Conservation (phyloP, 2,797 vertebrate species). For the Lates japonicus region DNA sequence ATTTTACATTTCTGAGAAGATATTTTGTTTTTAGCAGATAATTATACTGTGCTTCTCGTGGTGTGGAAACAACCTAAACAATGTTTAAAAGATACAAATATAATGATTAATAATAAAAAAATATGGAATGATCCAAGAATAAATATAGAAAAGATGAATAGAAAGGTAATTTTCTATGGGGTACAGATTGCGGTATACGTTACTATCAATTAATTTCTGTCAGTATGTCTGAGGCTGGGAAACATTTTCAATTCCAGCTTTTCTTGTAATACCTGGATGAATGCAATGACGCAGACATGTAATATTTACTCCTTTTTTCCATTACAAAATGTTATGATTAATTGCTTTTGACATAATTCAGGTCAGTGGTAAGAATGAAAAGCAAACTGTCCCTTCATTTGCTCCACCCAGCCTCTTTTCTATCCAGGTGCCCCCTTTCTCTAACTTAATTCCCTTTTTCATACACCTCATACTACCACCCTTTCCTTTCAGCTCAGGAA, state of each 20-base stretch:
- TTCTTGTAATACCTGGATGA: neutral
- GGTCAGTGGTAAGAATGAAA: neutral
- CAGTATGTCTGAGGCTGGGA: neutral
- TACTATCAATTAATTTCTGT: conserved; percentile 17
- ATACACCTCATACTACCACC: neutral
- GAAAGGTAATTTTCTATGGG: conserved; percentile 1
- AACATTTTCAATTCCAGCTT: neutral
- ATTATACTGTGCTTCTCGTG: conserved; percentile 14
- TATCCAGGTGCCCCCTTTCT: neutral
- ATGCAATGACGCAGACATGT: neutral
- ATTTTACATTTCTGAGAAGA: conserved; percentile 40
- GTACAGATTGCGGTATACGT: neutral
- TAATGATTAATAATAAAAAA: neutral
- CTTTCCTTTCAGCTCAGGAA: too few species aligned
- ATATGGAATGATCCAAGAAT: conserved; percentile 7
- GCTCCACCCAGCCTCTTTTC: neutral
- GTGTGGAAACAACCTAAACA: conserved; percentile 23
- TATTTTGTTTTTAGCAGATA: conserved; percentile 14
- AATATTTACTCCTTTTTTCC: neutral
- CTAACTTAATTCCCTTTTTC: neutral
- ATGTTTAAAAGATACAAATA: conserved; percentile 7
- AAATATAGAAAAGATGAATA: conserved; percentile 8
- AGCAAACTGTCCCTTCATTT: neutral
- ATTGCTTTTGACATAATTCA: conserved; percentile 14
- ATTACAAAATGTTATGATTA: neutral